A percentile compares a stretch with the other conserved stretches of the same genome.
phyloP scores from a whole-genome alignment of 2,888 invertebrate species.

The Rosalia funebris region DNA sequence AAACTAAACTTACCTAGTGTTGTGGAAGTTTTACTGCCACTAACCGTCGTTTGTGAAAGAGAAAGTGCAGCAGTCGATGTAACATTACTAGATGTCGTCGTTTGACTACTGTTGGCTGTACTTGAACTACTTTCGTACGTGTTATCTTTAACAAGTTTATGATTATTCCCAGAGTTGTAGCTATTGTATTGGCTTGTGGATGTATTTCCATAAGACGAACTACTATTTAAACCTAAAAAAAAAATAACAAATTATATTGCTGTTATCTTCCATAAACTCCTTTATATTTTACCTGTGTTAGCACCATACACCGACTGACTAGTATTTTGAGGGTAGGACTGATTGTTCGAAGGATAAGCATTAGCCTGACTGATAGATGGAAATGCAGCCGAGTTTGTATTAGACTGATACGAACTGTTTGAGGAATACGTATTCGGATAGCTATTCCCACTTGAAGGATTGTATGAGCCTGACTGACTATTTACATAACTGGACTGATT shows the following conservation, averaged over 20 bases:
- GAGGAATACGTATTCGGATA: slow-evolving; percentile 62
- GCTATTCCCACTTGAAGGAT: slow-evolving; percentile 53
- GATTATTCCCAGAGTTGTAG: slow-evolving; percentile 58
- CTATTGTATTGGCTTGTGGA: slow-evolving; percentile 61
- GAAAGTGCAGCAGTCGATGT: slow-evolving; percentile 52
- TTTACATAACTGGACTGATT: slow-evolving; percentile 59
- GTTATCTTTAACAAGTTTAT: slow-evolving; percentile 58
- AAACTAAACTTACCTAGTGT: slow-evolving; percentile 60
- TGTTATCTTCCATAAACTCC: neutral
- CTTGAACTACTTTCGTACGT: slow-evolving; percentile 52
- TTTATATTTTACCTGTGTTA: slow-evolving; percentile 55
- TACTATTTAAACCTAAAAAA: slow-evolving; percentile 57
- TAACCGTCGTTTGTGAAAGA: slow-evolving; percentile 56
- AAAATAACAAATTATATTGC: neutral
- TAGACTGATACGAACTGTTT: slow-evolving; percentile 54
- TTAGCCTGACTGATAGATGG: slow-evolving; percentile 60
- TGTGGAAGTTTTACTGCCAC: slow-evolving; percentile 62
- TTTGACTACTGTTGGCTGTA: slow-evolving; percentile 55
- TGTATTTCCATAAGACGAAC: slow-evolving; percentile 56
- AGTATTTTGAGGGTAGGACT: slow-evolving; percentile 60
- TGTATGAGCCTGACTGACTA: slow-evolving; percentile 57
- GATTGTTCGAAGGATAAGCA: slow-evolving; percentile 56
- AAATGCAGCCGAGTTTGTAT: slow-evolving; percentile 51
- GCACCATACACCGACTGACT: slow-evolving; percentile 63
- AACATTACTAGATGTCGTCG: slow-evolving; percentile 56